Conservation (phyloP, 1,140 invertebrate genomes). For the Dendrolimus kikuchii region DNA sequence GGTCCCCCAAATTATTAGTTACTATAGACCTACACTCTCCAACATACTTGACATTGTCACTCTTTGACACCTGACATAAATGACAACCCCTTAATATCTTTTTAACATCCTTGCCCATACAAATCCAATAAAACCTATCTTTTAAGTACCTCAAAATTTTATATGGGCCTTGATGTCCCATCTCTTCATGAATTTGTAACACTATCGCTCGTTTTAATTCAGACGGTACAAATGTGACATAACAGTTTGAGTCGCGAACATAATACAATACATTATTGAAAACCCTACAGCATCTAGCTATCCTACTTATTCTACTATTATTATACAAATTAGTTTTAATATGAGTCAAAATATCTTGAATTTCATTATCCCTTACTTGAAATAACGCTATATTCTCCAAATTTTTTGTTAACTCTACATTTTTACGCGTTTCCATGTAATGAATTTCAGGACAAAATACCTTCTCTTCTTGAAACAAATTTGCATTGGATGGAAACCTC, state of each 20-base stretch:
- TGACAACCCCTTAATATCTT: constrained; percentile 20
- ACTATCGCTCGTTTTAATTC: constrained; percentile 5
- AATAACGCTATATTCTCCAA: constrained; percentile 5
- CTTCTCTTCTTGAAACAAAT: constrained; percentile 23
- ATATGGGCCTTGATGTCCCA: constrained; percentile 35
- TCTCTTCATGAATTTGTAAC: constrained; percentile 23
- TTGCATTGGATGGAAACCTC: constrained; percentile 15
- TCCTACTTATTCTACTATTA: background rate
- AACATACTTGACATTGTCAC: constrained; percentile 13
- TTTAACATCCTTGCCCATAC: constrained; percentile 19
- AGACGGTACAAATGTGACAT: constrained; percentile 14
- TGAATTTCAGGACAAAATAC: constrained; percentile 10
- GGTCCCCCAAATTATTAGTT: constrained; percentile 19
- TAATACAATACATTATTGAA: constrained; percentile 1
- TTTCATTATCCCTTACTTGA: background rate
- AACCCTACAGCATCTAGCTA: background rate
- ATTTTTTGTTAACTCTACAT: constrained; percentile 6
- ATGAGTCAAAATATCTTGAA: background rate
- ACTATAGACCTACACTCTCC: constrained; percentile 17
- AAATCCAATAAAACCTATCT: constrained; percentile 28
- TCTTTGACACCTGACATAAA: constrained; percentile 18
- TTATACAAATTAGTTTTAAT: background rate
- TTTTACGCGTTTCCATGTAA: constrained; percentile 9
- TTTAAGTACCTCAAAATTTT: constrained; percentile 32
- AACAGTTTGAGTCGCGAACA: background rate